Conservation (phyloP, 2,797 vertebrate species). For the Lacerta agilis region DNA sequence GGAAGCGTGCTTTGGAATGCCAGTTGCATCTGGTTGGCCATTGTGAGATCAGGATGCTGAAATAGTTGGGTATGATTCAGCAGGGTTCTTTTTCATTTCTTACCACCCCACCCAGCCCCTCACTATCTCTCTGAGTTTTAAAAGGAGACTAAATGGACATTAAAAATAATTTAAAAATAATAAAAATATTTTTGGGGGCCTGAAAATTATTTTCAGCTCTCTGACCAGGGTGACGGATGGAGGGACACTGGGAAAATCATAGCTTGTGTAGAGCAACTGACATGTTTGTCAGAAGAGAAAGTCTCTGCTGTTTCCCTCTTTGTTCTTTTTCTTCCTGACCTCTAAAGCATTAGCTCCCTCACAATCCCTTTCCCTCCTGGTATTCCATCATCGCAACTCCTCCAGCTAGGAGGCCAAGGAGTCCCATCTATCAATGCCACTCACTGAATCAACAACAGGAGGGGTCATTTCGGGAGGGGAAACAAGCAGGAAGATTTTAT, state of each 20-base stretch:
- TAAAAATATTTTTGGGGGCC: not conserved
- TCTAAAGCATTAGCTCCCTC: constrained; percentile 28
- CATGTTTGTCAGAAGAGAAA: constrained; percentile 24
- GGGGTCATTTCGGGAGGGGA: not conserved
- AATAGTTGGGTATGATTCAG: too few species aligned
- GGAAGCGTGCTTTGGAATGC: too few species aligned
- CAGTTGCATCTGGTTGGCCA: too few species aligned
- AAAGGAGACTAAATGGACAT: too few species aligned
- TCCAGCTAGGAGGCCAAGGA: constrained; percentile 2
- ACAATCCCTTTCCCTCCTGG: not conserved
- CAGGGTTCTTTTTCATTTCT: too few species aligned
- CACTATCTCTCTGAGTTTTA: too few species aligned
- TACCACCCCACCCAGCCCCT: too few species aligned
- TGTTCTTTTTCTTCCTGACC: not conserved
- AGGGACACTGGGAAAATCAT: constrained; percentile 27
- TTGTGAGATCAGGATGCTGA: too few species aligned
- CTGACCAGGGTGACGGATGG: not conserved
- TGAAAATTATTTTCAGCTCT: not conserved
- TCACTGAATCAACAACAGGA: constrained; percentile 24
- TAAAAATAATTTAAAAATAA: too few species aligned
- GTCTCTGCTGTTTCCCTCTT: not conserved
- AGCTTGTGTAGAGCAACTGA: not conserved
- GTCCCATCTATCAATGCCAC: not conserved
- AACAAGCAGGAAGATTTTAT: not conserved
- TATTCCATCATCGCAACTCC: constrained; percentile 10